Evolutionary conservation across 1,140 invertebrate genomes (phyloP).

Genomic region (Wasmannia auropunctata): DNA sequence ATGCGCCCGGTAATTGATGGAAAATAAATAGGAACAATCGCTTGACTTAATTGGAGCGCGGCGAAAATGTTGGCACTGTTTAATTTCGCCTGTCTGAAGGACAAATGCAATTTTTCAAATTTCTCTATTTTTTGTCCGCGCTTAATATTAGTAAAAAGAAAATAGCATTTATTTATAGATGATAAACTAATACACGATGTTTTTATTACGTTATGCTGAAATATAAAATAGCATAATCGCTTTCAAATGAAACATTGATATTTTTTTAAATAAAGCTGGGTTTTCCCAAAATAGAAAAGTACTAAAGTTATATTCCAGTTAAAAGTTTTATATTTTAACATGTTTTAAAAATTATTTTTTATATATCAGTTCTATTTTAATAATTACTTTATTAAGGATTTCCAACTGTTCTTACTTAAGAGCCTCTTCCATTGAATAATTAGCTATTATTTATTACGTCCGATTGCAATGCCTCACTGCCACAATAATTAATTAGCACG

Average conservation of each 20-base stretch:
- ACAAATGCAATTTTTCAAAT: background rate
- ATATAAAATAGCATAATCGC: background rate
- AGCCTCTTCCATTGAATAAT: background rate
- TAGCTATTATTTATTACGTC: slow-evolving; percentile 77
- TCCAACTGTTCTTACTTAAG: background rate
- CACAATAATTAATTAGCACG: slow-evolving; percentile 75
- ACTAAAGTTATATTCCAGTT: background rate
- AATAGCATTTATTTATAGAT: background rate
- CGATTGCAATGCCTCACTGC: slow-evolving; percentile 75
- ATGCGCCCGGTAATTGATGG: slow-evolving; percentile 65
- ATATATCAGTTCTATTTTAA: background rate
- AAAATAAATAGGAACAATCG: slow-evolving; percentile 68
- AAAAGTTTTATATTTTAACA: background rate
- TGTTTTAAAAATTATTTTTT: background rate
- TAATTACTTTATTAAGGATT: background rate
- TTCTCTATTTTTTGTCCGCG: background rate
- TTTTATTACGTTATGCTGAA: background rate
- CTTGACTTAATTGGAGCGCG: slow-evolving; percentile 59
- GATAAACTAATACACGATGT: background rate
- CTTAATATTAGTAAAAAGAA: background rate
- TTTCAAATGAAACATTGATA: background rate
- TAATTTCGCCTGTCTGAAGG: background rate
- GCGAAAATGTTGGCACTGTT: slow-evolving; percentile 2
- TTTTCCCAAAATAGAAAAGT: background rate
- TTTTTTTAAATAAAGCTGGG: background rate